Evolutionary conservation across 2,113 vertebrate species (phyloP).

Genomic region (Colaptes auratus): DNA sequence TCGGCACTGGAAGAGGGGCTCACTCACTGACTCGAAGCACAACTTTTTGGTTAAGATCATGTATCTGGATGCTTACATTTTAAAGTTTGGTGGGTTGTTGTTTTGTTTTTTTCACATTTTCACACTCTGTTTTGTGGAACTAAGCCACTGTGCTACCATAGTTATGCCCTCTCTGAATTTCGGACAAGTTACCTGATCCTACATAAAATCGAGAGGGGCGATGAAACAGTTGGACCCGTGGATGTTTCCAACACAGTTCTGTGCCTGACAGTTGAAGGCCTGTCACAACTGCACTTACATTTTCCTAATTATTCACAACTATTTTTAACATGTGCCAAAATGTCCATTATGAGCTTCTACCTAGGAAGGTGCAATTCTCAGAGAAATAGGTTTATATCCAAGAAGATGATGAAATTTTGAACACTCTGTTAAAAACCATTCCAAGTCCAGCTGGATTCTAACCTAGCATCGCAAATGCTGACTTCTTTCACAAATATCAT

Average conservation of each 20-base stretch:
- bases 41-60: background rate
- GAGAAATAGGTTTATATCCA: background rate
- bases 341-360: background rate
- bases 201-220: background rate
- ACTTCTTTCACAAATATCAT: background rate
- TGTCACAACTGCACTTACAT: background rate
- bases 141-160: background rate
- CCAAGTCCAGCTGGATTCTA: background rate
- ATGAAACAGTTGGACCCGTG: background rate
- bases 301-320: background rate
- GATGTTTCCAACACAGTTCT: background rate
- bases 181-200: background rate
- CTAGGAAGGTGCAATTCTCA: background rate
- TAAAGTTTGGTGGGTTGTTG: too few relatives aligned
- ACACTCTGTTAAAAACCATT: background rate
- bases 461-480: background rate
- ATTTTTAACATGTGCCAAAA: background rate
- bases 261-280: background rate
- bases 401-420: background rate
- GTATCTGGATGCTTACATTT: background rate
- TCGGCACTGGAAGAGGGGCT: conserved; percentile 47
- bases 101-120: background rate
- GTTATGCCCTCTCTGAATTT: background rate
- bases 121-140: background rate
- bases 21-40: background rate